Conservation (phyloP, 1,140 invertebrate species). For the Drosophila parvula region DNA sequence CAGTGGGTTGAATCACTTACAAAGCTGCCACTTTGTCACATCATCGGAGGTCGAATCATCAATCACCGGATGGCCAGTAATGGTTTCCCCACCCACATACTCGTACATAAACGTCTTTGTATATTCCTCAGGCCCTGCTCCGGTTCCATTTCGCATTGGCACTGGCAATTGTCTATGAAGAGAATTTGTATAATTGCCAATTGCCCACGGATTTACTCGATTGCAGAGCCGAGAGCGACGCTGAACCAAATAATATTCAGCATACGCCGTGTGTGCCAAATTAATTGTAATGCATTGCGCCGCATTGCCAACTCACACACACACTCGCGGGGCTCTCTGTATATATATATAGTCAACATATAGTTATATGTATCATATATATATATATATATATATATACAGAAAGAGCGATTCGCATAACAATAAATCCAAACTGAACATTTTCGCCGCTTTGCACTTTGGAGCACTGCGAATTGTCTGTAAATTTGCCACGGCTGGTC, state of each 20-base stretch:
- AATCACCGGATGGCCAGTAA: conserved; percentile 47
- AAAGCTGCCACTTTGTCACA: conserved; percentile 60
- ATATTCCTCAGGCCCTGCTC: background rate
- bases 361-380: conserved; percentile 10
- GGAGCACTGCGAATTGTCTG: conserved; percentile 57
- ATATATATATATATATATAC: conserved; percentile 4
- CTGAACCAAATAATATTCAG: conserved; percentile 54
- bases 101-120: too few species aligned
- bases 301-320: conserved; percentile 33
- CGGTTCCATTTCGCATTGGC: conserved; percentile 38
- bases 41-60: conserved; percentile 71
- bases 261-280: conserved; percentile 73
- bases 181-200: conserved; percentile 78
- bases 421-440: conserved; percentile 70
- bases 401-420: conserved; percentile 45
- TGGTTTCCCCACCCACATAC: conserved; percentile 3
- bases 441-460: conserved; percentile 53
- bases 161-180: conserved; percentile 65
- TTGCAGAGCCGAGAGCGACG: conserved; percentile 58
- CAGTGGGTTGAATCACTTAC: conserved; percentile 55
- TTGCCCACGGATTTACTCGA: conserved; percentile 78
- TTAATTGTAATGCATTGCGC: conserved; percentile 66
- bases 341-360: background rate
- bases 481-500: conserved; percentile 46
- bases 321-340: background rate